These are phyloP conservation scores for Ceratosolen solmsi DNA, from an alignment of 1,140 invertebrate species.

Conservation along the genomic window DNA sequence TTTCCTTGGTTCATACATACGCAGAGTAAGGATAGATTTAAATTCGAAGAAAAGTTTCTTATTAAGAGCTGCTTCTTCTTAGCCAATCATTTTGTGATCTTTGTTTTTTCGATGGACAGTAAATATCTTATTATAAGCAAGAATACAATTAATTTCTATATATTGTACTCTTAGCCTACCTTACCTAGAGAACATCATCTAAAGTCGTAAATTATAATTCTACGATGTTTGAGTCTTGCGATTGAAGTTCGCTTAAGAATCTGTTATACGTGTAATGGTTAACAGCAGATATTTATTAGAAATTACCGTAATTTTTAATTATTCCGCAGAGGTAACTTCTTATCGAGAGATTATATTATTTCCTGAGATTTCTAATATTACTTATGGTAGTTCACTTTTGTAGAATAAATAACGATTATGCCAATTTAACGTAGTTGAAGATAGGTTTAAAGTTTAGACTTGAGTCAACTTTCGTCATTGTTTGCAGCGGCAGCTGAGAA, in stretches of 20 bases:
- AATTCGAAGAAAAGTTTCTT: slow-evolving; percentile 35
- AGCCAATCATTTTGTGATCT: slow-evolving; percentile 40
- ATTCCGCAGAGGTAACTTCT: not conserved
- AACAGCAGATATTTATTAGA: not conserved
- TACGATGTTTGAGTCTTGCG: too few species aligned
- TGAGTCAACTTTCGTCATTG: slow-evolving; percentile 15
- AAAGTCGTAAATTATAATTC: slow-evolving; percentile 15
- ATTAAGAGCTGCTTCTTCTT: slow-evolving; percentile 28
- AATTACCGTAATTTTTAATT: not conserved
- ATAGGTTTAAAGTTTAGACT: not conserved
- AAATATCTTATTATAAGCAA: slow-evolving; percentile 15
- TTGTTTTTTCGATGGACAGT: slow-evolving; percentile 33
- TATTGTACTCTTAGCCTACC: slow-evolving; percentile 18
- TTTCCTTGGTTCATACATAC: not conserved
- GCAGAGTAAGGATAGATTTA: slow-evolving; percentile 22
- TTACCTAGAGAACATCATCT: slow-evolving; percentile 28
- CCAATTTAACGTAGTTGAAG: not conserved
- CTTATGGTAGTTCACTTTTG: not conserved
- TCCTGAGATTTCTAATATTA: not conserved
- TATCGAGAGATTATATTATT: not conserved
- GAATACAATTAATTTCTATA: slow-evolving; percentile 24
- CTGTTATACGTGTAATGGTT: not conserved
- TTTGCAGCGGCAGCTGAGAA: not conserved
- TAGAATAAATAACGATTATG: not conserved
- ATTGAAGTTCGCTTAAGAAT: not conserved